These are phyloP conservation scores for Pachycephus smyrnensis DNA, from an alignment of 2,888 invertebrate species.

Conservation along the genomic window DNA sequence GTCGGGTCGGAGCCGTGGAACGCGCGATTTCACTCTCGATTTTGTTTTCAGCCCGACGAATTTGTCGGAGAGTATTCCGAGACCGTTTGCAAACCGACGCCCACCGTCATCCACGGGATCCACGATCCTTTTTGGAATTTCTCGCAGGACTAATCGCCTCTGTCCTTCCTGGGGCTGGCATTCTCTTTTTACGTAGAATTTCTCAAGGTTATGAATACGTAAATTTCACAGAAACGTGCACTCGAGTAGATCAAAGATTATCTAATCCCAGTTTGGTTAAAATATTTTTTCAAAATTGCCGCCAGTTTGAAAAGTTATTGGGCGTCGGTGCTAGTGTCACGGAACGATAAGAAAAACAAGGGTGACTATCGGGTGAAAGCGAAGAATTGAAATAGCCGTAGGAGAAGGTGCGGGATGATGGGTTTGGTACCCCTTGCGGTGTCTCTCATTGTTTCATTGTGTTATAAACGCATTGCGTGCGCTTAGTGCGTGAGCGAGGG, in stretches of 20 bases:
- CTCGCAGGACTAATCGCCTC: not conserved
- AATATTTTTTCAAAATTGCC: not conserved
- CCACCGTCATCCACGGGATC: not conserved
- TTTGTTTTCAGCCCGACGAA: constrained; percentile 2
- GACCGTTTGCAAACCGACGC: not conserved
- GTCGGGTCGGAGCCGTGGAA: not conserved
- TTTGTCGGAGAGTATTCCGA: not conserved
- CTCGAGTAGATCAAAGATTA: not conserved
- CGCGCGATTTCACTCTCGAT: constrained; percentile 8
- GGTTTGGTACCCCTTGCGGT: not conserved
- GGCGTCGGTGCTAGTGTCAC: not conserved
- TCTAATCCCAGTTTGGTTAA: not conserved
- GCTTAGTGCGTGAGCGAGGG: constrained; percentile 73
- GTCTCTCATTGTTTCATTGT: constrained; percentile 56
- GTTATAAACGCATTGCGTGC: constrained; percentile 61
- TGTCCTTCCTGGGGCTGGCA: not conserved
- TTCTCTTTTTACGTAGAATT: not conserved
- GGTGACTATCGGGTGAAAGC: not conserved
- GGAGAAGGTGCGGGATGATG: not conserved
- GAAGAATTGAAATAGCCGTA: not conserved
- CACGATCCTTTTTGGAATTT: not conserved
- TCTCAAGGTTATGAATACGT: not conserved
- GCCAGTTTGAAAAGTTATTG: not conserved
- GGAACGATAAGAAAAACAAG: not conserved
- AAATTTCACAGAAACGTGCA: not conserved